Evolutionary conservation across 2,888 invertebrate species (phyloP), one percentile per base, ranked within the genome.

Genomic region (Coremacera marginata): DNA sequence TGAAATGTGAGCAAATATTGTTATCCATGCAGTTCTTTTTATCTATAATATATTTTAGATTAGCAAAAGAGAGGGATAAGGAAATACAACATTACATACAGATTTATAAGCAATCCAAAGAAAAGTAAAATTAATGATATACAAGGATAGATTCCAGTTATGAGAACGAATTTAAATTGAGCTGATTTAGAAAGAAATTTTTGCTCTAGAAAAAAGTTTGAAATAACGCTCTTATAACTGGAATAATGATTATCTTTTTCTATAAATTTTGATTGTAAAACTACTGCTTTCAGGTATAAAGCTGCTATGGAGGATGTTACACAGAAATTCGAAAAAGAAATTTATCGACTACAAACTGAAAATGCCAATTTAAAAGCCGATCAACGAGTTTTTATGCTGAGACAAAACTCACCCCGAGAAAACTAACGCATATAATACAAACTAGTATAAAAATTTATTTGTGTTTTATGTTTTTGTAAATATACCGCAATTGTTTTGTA

Each of bases 241-340:
- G 60, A 14, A 60, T 16, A 1, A 3, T 3, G 55, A 19, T 2
- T 55, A 19, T 9, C 1, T 19, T 55, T 22, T 19, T n/a, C 7
- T 55, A 19, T 22, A 19, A 9, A 55, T 9, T 55, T 55, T 25
- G 25, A 7, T 60, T 60, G 0, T 8, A 27, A 44, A 60, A 19
- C 37, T 55, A 27, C 72, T 89, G 14, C 31, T 68, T 78, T 76
- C 84, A 93, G 93, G 79, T 94, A 94, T 92, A 92, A 92, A 84
- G 90, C 90, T 49, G 92, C 93, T n/a, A 91, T 93, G 37, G 89
- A 92, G 75, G 91, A 92, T 68, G 90, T 94, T 82, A 91, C 92
- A 1, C 89, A 89, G 0, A 93, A 92, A 86, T 90, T 94, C 75
- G 93, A 94, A 86, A 90, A 88, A 27, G 91, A 91, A 83, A 88